Base-by-base conservation (phyloP, 1,140 invertebrate genomes). In the Ylistrum balloti region DNA sequence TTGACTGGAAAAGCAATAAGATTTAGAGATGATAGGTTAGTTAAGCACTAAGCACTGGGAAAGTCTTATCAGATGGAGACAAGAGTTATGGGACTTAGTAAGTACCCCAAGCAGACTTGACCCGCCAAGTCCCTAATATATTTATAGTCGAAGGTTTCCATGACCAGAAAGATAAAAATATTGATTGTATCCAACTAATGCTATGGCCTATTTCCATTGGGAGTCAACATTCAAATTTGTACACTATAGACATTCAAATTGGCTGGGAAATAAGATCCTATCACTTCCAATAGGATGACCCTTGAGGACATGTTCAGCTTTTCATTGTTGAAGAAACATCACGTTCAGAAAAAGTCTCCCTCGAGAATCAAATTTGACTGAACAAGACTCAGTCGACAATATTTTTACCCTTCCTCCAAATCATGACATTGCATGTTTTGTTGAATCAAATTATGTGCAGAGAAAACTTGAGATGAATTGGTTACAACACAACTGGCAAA, bases 91-190 rank as follows among this genome's bases (percentile, higher is more conserved):
- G 45, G 45, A 48, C 20, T 74, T 28, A 74, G 9, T 74, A 28
- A 74, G 22, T 74, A 74, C 56, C 56, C 56, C 56, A 28, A 74
- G 56, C 56, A 74, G n/a, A 48, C 45, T 48, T 7, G 11, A 74
- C 5, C 56, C n/a, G 28, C 56, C 22, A n/a, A 74, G 56, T 74
- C 56, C 56, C 56, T 74, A 74, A 74, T 74, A 28, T 74, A n/a
- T n/a, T 74, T 74, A 74, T 74, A 74, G 56, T 74, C n/a, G 56
- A 9, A 74, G 1, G n/a, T 28, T 74, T 74, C 56, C 56, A 74
- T 74, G 56, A 74, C 56, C 56, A 74, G 56, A 74, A 74, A 74
- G 56, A 74, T 74, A 74, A n/a, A 74, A 74, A 74, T 74, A 74
- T 74, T 74, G 56, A 74, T 74, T 74, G 56, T 74, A 74, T 74